Base-by-base conservation (phyloP, 1,140 invertebrate genomes). In the Ooceraea biroi region DNA sequence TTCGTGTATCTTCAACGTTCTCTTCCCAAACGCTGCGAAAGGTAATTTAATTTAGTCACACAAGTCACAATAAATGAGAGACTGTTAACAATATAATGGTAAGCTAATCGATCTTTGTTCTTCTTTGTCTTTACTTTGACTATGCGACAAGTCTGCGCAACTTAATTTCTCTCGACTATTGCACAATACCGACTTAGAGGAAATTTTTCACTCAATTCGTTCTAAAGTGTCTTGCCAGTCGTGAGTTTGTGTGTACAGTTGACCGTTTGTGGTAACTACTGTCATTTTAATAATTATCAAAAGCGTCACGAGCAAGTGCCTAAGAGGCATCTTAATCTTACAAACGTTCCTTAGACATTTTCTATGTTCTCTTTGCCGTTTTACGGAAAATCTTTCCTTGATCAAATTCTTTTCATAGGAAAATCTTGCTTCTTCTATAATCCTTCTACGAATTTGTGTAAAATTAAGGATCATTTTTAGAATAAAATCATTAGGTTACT, bases 131-230 rank as follows among this genome's bases (percentile, higher is more conserved):
- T 68, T 5, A 41, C 12, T 8, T 50, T 10, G 46, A 10, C 8
- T 48, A 48, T 22, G 14, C 30, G 52, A 71, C 19, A 57, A 78
- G 48, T 69, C 71, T 71, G 76, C 76, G 50, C 76, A 44, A 80
- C 65, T 22, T 72, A 69, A 80, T 80, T 71, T 41, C 12, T 19
- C 44, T 80, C 68, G 36, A 19, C 25, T 80, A 80, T 80, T 80
- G 76, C 76, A 80, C 76, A 71, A 69, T 57, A 36, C 76, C 76
- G 76, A 71, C 50, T 80, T 71, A 52, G 36, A 68, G 50, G 12
- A 55, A 46, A 71, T 46, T 71, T 71, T 57, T 46, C 30, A 36
- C 25, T 19, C 73, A n/a, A 52, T 57, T 12, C 76, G 36, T 36
- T 19, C n/a, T 11, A 52, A 44, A 57, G 19, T 36, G 19, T 68